A percentile compares a stretch with the other conserved stretches of the same genome.
These are phyloP conservation scores for Melanitta fusca DNA, from an alignment of 2,797 vertebrate species.

Conservation along the genomic window DNA sequence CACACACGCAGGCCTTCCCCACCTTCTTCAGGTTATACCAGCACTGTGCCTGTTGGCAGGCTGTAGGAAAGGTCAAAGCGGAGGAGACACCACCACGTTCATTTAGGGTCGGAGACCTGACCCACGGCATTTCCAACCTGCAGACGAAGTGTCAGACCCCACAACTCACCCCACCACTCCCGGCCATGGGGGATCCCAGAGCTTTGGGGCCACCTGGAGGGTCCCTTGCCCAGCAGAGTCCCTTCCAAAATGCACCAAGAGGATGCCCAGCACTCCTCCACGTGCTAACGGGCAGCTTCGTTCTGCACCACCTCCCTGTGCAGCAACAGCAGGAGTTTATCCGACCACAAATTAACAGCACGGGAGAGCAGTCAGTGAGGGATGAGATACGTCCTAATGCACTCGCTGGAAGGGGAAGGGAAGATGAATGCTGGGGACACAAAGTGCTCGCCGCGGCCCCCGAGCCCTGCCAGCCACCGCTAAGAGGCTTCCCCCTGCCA, in stretches of 20 bases:
- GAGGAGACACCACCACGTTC: not conserved
- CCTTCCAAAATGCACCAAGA: not conserved
- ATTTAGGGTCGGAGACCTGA: not conserved
- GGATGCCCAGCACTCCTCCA: not conserved
- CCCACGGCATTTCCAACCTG: not conserved
- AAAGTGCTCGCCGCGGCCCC: not conserved
- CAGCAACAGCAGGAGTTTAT: slow-evolving; percentile 59
- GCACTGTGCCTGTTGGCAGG: not conserved
- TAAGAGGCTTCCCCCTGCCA: slow-evolving; percentile 29
- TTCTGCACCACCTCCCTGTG: slow-evolving; percentile 68
- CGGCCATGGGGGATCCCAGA: rapidly evolving
- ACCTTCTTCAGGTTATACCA: rapidly evolving
- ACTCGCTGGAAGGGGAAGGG: not conserved
- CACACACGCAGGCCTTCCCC: not conserved
- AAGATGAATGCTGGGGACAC: not conserved
- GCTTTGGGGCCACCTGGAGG: not conserved
- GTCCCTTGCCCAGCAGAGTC: not conserved
- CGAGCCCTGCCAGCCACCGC: slow-evolving; percentile 13
- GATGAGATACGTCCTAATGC: slow-evolving; percentile 26
- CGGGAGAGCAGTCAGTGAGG: not conserved
- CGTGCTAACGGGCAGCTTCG: slow-evolving; percentile 74
- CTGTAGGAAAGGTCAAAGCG: not conserved
- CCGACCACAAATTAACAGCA: slow-evolving; percentile 20
- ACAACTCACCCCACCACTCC: not conserved
- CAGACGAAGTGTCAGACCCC: not conserved